Base-by-base conservation (phyloP, 2,888 invertebrate species). In the Operophtera brumata region DNA sequence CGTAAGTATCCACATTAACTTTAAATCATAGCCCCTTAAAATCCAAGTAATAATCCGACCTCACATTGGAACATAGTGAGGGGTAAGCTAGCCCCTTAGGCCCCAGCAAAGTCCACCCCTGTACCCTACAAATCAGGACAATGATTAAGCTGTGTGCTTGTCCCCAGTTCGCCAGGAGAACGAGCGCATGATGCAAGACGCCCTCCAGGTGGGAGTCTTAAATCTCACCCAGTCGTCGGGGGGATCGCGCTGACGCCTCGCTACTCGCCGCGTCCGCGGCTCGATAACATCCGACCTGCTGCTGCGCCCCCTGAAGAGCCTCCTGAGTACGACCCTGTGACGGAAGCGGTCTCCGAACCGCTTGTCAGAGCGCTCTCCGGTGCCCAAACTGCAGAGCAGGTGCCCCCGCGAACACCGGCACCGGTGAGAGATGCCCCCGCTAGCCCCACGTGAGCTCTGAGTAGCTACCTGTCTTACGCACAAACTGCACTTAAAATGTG, bases 81-180 rank as follows among this genome's bases (percentile, higher is more conserved):
- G 47, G 51, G 39, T 52, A 48, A 40, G 47, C 39, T 44, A 57
- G 26, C 47, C 58, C 43, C 28, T 11, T 50, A 57, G 50, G 54
- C 37, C 60, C 58, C 35, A 47, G 66, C 74, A 72, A 75, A 61
- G 45, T 71, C 76, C 72, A 47, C 51, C 67, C 65, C 51, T 46
- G 41, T 50, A 26, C 44, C 39, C 32, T 44, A 61, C 61, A 46
- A 41, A 57, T 48, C 46, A 58, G 63, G 56, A 72, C 69, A 61
- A 76, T 75, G 82, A 75, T 86, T 83, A 84, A 86, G 84, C 81
- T 64, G 59, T 56, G 59, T 77, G 63, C 72, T 90, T 87, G 88
- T 86, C 92, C 92, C 68, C 93, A 96, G 96, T 96, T 83, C 95
- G 96, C 71, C 95, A 94, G 90, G 95, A 96, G 91, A 96, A 96